Percentiles rank a stretch among this genome's conserved stretches.
Evolutionary conservation across 2,113 vertebrate species (phyloP).

Genomic region (Accipiter virgatus): DNA sequence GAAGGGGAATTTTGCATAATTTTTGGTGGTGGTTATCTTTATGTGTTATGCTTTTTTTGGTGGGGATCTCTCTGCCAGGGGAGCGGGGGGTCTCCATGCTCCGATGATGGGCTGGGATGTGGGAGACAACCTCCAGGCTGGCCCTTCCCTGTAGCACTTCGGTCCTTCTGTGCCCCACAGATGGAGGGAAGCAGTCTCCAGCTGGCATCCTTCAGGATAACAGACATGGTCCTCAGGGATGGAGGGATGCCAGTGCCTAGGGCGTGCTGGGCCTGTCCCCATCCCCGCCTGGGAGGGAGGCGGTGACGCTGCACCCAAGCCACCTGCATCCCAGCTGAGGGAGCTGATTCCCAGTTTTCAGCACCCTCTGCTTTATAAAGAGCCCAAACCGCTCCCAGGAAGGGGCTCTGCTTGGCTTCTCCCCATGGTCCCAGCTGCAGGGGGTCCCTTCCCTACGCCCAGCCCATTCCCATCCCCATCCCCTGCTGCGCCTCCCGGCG

Average conservation of each 20-base stretch:
- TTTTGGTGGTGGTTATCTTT: not conserved
- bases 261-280: not conserved
- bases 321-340: not conserved
- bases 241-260: not conserved
- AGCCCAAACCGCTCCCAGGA: not conserved
- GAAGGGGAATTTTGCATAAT: not conserved
- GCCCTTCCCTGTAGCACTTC: not conserved
- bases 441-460: not conserved
- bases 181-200: not conserved
- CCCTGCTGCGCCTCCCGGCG: not conserved
- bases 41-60: not conserved
- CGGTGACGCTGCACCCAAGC: not conserved
- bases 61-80: accelerated
- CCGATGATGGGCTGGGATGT: accelerated
- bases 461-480: not conserved
- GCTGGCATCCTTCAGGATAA: not conserved
- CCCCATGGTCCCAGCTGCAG: not conserved
- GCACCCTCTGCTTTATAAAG: not conserved
- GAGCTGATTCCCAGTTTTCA: not conserved
- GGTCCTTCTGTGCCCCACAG: not conserved
- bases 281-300: accelerated
- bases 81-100: not conserved
- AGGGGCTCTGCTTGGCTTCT: not conserved
- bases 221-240: not conserved
- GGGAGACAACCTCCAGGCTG: not conserved